Percentiles rank a stretch among this genome's conserved stretches.
Conservation (phyloP, 2,113 vertebrate genomes). For the Zosterops lateralis region DNA sequence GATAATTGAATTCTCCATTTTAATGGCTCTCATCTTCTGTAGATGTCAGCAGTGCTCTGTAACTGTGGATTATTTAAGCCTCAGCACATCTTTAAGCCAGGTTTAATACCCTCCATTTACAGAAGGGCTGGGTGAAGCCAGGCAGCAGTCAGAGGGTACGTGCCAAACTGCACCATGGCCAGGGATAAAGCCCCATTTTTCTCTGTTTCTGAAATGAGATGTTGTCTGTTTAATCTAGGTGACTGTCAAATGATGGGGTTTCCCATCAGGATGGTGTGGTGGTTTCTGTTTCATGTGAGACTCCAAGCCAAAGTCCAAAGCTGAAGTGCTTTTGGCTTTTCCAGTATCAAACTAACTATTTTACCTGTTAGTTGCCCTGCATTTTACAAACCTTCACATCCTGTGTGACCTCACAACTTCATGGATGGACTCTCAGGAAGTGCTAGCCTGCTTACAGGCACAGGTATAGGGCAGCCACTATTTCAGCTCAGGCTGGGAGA, state of each 20-base stretch:
- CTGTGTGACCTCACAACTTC: neutral
- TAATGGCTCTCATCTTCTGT: neutral
- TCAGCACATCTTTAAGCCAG: slow-evolving; percentile 12
- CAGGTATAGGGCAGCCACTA: neutral
- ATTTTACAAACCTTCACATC: neutral
- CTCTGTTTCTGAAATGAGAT: neutral
- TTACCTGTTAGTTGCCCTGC: neutral
- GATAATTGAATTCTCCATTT: slow-evolving; percentile 1
- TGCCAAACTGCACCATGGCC: neutral
- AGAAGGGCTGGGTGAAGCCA: neutral
- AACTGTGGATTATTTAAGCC: slow-evolving; percentile 14
- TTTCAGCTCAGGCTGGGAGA: neutral
- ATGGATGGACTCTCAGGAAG: neutral
- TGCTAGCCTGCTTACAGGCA: neutral
- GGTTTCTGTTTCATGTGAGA: neutral
- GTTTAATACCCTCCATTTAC: neutral
- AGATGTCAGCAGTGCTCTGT: neutral
- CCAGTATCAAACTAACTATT: neutral
- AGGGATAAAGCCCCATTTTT: neutral
- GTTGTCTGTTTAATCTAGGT: neutral
- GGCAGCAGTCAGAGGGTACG: neutral
- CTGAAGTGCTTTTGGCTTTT: neutral
- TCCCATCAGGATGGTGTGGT: neutral
- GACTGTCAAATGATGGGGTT: neutral
- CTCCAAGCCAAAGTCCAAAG: neutral